Evolutionary conservation across 2,113 vertebrate genomes (phyloP), one percentile per base, ranked within the genome.

Genomic region (Leptobrachium ailaonicum): DNA sequence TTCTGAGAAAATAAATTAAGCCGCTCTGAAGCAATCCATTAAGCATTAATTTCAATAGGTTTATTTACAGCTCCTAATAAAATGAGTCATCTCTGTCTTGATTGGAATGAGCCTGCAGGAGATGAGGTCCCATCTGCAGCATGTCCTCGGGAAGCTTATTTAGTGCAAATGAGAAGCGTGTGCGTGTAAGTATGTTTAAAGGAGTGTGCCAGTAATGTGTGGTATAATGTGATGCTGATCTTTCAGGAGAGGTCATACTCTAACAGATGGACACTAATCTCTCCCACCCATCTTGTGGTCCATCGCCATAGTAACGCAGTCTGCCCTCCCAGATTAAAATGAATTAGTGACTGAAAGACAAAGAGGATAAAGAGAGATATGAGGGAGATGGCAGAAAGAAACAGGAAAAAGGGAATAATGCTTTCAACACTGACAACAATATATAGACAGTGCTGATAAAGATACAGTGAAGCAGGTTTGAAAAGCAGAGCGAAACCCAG

Each of bases 51-150:
- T 81, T 69, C 72, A 47, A 66, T 50, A 75, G 64, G 47, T 75
- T 81, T 75, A 81, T 81, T 81, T 81, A 81, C 71, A 60, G 71
- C 71, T 62, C 42, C 54, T 81, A 75, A 81, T 81, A 69, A 75
- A 81, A 81, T 81, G 79, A 81, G n/a, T 81, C 71, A 81, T 81
- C 72, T 69, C 20, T 12, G 42, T 69, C 79, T 62, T 81, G 79
- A 81, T 81, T 75, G 68, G 53, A 68, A 47, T 12, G 79, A 74
- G 79, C 41, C 72, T 43, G 72, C 64, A 68, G 66, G 66, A 79
- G 66, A 81, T 54, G 72, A 75, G 79, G 71, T 75, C 79, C 79
- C 79, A 81, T 81, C 79, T 81, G 79, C 79, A 80, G 40, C 53
- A n/a, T 75, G 66, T 74, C 70, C 71, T 62, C 41, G 66, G 79